phyloP scores from a whole-genome alignment of 2,797 vertebrate species.

The Falco columbarius region DNA sequence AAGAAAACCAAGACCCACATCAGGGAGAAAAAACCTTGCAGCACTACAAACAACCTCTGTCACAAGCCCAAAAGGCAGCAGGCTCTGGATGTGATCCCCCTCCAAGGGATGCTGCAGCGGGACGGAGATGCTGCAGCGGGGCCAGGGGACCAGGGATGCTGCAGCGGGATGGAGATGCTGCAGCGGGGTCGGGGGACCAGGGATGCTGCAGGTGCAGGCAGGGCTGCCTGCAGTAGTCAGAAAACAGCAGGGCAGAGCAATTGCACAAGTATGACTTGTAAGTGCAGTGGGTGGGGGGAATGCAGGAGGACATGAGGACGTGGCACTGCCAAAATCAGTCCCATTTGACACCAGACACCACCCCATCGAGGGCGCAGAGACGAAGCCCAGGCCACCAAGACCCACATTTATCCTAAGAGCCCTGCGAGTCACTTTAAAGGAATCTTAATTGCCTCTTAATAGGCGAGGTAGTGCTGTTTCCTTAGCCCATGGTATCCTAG shows the following conservation, averaged over 20 bases:
- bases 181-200: too few species aligned
- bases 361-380: background rate
- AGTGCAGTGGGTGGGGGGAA: rapidly evolving
- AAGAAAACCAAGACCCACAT: background rate
- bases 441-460: background rate
- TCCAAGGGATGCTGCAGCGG: background rate
- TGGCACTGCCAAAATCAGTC: background rate
- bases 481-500: background rate
- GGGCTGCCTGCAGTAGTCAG: too few species aligned
- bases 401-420: background rate
- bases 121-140: background rate
- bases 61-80: background rate
- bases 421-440: background rate
- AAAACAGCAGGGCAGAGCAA: rapidly evolving
- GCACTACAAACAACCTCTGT: rapidly evolving
- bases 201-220: too few species aligned
- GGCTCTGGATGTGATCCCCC: background rate
- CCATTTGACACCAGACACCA: rapidly evolving
- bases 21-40: rapidly evolving
- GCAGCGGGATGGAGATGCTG: too few species aligned
- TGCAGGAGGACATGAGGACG: rapidly evolving
- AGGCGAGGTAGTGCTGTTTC: background rate
- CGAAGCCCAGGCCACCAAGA: rapidly evolving
- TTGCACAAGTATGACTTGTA: background rate
- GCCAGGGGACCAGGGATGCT: too few species aligned